Base-by-base conservation (phyloP, 1,140 invertebrate genomes). In the Grapholita molesta region DNA sequence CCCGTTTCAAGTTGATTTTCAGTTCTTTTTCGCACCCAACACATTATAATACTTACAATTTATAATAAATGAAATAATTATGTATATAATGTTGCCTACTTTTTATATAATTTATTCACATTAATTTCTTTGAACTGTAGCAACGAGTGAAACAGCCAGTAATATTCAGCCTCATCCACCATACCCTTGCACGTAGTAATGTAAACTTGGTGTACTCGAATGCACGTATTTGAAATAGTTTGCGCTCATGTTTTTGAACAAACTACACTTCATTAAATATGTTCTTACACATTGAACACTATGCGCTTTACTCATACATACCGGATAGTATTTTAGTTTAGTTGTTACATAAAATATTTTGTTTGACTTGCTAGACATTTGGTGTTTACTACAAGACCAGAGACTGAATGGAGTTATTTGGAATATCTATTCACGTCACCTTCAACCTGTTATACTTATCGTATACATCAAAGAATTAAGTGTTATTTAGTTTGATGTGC, bases 381-480 rank as follows among this genome's bases (percentile, higher is more conserved):
- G 66, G 53, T 69, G 42, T 57, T 30, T 33, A 66, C 12, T 67
- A 89, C 89, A 91, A 91, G 89, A 88, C 89, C 88, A 87, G 88
- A 90, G 89, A 91, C 89, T 91, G 89, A 91, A 91, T 87, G 81
- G 89, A 91, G 89, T 91, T 90, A 90, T 78, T 91, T 91, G 84
- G 89, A 90, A 89, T 83, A 79, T 79, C 79, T 76, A 74, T 75
- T 68, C 72, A 74, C 67, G 71, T 66, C 61, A 75, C 71, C 69
- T 70, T 64, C 66, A 77, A 70, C 72, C 68, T 77, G 74, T 70
- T 69, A 75, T 71, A 28, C 66, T 25, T 35, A 55, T 68, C 42
- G 70, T 61, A 61, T 61, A 61, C 55, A 61, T 61, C 68, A 74
- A 71, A 70, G 61, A 70, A 67, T n/a, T 42, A 71, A 72, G 30